Evolutionary conservation across 2,797 vertebrate species (phyloP).

Genomic region (Pyrocephalus nanus): DNA sequence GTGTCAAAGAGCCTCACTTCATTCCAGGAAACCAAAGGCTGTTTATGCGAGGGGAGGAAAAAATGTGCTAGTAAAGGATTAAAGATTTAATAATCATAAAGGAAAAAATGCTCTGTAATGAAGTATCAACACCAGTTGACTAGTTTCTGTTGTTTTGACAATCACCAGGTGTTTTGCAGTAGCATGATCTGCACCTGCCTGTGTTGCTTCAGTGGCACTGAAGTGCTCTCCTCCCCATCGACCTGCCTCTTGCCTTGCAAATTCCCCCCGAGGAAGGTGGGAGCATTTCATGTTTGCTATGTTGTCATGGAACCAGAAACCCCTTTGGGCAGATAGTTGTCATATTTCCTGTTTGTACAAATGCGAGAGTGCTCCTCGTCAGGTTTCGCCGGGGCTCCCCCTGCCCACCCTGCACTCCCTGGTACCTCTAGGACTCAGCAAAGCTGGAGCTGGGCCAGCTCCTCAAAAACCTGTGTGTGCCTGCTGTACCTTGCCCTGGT

Average conservation of each 20-base stretch:
- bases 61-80: not conserved
- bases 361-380: fast-evolving
- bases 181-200: conserved; percentile 5
- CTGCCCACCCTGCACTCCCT: not conserved
- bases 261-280: not conserved
- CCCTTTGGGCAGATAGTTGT: not conserved
- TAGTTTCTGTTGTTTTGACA: conserved; percentile 5
- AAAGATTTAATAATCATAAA: conserved; percentile 25
- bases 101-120: conserved; percentile 7
- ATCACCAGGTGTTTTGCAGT: conserved; percentile 6
- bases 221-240: not conserved
- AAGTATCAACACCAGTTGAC: conserved; percentile 21
- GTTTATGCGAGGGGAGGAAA: not conserved
- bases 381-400: not conserved
- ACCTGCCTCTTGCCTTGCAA: not conserved
- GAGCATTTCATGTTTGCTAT: not conserved
- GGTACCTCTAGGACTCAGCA: not conserved
- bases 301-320: conserved; percentile 43
- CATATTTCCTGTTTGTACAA: not conserved
- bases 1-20: not conserved
- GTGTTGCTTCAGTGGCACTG: not conserved
- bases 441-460: not conserved
- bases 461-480: fast-evolving
- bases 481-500: not conserved
- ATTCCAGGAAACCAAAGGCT: not conserved